Percentiles rank a stretch among this genome's conserved stretches.
phyloP scores from a whole-genome alignment of 1,140 invertebrate species.

The Panonychus citri region DNA sequence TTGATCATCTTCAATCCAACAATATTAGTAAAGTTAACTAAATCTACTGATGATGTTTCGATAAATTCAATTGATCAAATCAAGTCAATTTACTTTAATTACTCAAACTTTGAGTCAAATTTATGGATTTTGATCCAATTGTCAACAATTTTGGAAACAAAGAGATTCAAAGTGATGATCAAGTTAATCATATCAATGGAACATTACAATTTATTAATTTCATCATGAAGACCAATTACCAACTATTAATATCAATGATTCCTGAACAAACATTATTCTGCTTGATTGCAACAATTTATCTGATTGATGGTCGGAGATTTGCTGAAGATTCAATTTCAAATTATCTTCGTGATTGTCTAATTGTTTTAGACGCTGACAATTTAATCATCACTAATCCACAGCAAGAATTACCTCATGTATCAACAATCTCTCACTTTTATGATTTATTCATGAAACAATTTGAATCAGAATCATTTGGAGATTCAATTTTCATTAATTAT shows the following conservation, averaged over 20 bases:
- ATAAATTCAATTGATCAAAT: neutral
- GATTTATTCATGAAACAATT: slow-evolving; percentile 2
- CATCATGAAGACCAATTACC: neutral
- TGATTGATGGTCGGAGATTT: slow-evolving; percentile 2
- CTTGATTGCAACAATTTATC: slow-evolving; percentile 2
- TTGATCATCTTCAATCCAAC: neutral
- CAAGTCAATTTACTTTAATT: slow-evolving; percentile 2
- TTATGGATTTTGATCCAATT: slow-evolving; percentile 10
- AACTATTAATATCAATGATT: neutral
- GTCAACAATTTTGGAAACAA: neutral
- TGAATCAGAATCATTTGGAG: slow-evolving; percentile 4
- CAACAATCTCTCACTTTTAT: neutral
- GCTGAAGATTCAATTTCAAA: slow-evolving; percentile 2
- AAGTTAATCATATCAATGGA: neutral
- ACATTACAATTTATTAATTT: neutral
- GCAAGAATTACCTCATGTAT: neutral
- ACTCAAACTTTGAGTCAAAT: slow-evolving; percentile 1
- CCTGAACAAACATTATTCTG: neutral
- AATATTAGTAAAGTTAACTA: neutral
- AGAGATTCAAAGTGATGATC: neutral
- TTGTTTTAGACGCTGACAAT: neutral
- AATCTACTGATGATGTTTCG: neutral
- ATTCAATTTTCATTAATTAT: slow-evolving; percentile 8
- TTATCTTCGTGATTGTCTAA: neutral
- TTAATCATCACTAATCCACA: neutral